Evolutionary conservation across 1,140 invertebrate genomes (phyloP).

Genomic region (Drosophila rufa): DNA sequence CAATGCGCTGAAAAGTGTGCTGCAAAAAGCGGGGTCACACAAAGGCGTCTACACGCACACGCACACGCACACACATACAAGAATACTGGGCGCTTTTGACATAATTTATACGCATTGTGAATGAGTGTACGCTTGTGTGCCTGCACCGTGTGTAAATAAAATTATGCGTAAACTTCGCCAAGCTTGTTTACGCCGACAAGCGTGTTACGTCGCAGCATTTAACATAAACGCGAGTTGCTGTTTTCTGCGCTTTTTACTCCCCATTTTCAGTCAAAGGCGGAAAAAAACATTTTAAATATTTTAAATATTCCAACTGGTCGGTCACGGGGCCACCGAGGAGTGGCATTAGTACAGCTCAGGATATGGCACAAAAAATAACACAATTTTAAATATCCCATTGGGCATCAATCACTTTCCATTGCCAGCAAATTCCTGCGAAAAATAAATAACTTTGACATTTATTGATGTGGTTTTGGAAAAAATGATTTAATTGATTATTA

Average conservation of each 20-base stretch:
- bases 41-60: conserved; percentile 17
- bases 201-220: conserved; percentile 57
- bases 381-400: conserved; percentile 27
- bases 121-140: conserved; percentile 40
- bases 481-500: conserved; percentile 18
- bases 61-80: conserved; percentile 2
- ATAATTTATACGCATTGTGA: conserved; percentile 55
- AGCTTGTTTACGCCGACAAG: conserved; percentile 64
- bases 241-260: conserved; percentile 53
- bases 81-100: conserved; percentile 25
- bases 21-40: conserved; percentile 33
- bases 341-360: conserved; percentile 43
- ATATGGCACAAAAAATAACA: conserved; percentile 10
- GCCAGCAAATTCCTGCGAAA: conserved; percentile 1
- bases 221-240: conserved; percentile 37
- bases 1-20: conserved; percentile 47
- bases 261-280: conserved; percentile 30
- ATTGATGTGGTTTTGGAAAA: conserved; percentile 10
- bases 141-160: conserved; percentile 56
- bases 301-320: conserved; percentile 33
- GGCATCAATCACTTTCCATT: conserved; percentile 33
- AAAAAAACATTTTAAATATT: conserved; percentile 41
- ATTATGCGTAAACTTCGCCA: conserved; percentile 64
- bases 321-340: conserved; percentile 1
- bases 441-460: conserved; percentile 11